These are phyloP conservation scores for Crocidura indochinensis DNA, from an alignment of 2,797 vertebrate species.

Conservation along the genomic window DNA sequence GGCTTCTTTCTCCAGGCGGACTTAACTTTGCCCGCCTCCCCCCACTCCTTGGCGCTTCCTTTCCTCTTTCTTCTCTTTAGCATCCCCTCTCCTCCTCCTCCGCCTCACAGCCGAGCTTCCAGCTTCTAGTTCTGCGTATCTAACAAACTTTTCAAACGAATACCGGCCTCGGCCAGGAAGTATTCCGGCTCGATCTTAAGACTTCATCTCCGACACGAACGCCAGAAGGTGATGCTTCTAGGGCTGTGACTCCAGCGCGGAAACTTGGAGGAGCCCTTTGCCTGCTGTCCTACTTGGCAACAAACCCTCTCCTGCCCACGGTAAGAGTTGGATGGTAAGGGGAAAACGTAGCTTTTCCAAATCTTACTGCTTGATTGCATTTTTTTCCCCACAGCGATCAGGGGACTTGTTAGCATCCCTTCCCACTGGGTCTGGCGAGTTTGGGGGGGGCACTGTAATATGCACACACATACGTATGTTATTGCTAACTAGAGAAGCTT, in stretches of 20 bases:
- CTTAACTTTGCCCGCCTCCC: constrained; percentile 86
- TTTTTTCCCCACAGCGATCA: background rate
- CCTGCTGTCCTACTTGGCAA: constrained; percentile 77
- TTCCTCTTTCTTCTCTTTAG: constrained; percentile 36
- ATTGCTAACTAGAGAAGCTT: constrained; percentile 62
- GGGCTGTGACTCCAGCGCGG: constrained; percentile 85
- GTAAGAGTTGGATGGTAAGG: constrained; percentile 87
- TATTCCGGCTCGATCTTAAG: constrained; percentile 57
- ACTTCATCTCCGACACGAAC: constrained; percentile 65
- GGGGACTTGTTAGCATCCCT: constrained; percentile 38
- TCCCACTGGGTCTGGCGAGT: constrained; percentile 45
- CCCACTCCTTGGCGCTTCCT: background rate
- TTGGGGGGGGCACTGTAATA: background rate
- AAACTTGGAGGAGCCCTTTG: constrained; percentile 83
- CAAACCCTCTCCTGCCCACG: constrained; percentile 80
- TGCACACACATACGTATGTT: background rate
- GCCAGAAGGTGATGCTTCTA: constrained; percentile 83
- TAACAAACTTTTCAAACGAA: constrained; percentile 89
- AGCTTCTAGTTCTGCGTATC: constrained; percentile 81
- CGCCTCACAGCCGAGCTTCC: constrained; percentile 79
- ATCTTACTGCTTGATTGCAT: too few species aligned
- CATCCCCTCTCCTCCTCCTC: constrained; percentile 58
- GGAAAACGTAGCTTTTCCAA: background rate
- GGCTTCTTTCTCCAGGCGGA: constrained; percentile 40
- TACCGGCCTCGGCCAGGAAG: constrained; percentile 81